Evolutionary conservation across 1,140 invertebrate species (phyloP).

Genomic region (Theocolax elegans): DNA sequence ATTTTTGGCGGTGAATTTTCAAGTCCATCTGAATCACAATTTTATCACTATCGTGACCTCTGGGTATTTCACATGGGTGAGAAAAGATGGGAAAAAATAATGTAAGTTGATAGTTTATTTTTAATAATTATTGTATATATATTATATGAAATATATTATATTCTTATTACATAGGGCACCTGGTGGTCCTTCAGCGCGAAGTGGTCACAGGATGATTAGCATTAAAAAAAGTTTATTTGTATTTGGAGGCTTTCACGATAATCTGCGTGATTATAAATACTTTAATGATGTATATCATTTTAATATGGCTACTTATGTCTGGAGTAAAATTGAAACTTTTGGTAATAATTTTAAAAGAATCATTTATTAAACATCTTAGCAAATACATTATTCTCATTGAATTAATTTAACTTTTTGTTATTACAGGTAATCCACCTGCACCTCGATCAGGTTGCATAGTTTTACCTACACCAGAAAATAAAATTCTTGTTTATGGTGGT

Average conservation of each 20-base stretch:
- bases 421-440: constrained; percentile 71
- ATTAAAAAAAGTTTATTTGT: constrained; percentile 84
- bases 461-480: constrained; percentile 58
- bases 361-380: constrained; percentile 23
- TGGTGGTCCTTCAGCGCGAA: constrained; percentile 85
- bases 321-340: constrained; percentile 79
- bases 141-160: constrained; percentile 16
- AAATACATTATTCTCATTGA: too few species aligned
- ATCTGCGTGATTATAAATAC: constrained; percentile 87
- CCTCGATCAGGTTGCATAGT: constrained; percentile 80
- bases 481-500: constrained; percentile 85
- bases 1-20: constrained; percentile 95
- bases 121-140: constrained; percentile 4
- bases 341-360: constrained; percentile 66
- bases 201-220: constrained; percentile 89
- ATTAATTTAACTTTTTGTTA: too few species aligned
- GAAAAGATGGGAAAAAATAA: constrained; percentile 90
- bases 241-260: constrained; percentile 94
- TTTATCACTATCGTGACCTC: constrained; percentile 93
- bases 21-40: constrained; percentile 89
- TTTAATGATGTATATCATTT: constrained; percentile 90
- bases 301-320: constrained; percentile 82
- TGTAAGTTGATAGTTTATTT: constrained; percentile 59
- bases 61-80: constrained; percentile 85
- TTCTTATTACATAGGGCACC: constrained; percentile 65